phyloP scores from a whole-genome alignment of 2,797 vertebrate species.

The Stomatorhinus walkeri region DNA sequence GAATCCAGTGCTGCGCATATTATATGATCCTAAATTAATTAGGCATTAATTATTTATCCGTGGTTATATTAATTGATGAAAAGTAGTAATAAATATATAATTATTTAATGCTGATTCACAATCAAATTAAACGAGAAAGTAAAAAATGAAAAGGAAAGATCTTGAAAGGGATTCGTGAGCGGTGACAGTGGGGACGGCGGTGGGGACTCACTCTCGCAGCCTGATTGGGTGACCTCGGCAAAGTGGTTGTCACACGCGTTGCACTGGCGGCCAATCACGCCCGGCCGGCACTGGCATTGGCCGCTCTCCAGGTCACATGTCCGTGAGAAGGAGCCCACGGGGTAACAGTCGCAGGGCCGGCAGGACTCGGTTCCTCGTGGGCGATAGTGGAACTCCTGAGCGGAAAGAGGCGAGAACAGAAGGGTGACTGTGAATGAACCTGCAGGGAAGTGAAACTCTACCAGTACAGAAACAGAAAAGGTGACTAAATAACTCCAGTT shows the following conservation, averaged over 20 bases:
- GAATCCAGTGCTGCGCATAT: neutral
- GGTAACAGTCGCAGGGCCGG: constrained; percentile 94
- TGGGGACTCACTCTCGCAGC: constrained; percentile 74
- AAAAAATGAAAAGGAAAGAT: neutral
- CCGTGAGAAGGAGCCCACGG: constrained; percentile 84
- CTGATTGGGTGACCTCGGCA: constrained; percentile 87
- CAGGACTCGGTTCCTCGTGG: constrained; percentile 75
- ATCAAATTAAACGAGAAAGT: neutral
- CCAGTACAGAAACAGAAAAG: constrained; percentile 6
- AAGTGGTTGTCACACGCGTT: constrained; percentile 93
- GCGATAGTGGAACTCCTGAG: constrained; percentile 90
- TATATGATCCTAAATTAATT: neutral
- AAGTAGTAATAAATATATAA: neutral
- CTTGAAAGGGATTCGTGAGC: neutral
- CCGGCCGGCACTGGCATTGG: constrained; percentile 85
- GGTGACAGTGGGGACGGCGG: neutral
- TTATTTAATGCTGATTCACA: neutral
- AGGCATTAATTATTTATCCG: neutral
- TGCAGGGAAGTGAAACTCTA: neutral
- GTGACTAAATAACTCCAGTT: neutral
- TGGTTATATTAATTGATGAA: constrained; percentile 1
- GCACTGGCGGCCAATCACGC: constrained; percentile 92
- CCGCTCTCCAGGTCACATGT: constrained; percentile 83
- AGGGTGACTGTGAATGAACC: constrained; percentile 19
- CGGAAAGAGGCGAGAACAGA: neutral